Evolutionary conservation across 2,888 invertebrate genomes (phyloP).

Genomic region (Lasioglossum figueresi): DNA sequence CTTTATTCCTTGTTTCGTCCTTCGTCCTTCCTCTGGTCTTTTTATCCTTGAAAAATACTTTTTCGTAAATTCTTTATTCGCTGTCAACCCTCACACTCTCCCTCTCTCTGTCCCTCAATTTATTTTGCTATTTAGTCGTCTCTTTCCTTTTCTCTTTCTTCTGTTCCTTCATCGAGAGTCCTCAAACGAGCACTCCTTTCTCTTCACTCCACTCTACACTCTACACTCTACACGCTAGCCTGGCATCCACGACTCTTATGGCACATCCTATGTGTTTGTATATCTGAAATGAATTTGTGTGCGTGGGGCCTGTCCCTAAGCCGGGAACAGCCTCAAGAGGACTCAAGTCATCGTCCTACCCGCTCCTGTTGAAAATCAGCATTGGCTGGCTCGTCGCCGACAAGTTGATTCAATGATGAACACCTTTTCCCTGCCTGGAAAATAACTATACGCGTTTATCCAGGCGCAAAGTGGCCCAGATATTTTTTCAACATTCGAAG

Average conservation of each 20-base stretch:
- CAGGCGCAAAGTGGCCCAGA: conserved; percentile 39
- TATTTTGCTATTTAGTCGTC: conserved; percentile 19
- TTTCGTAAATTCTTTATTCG: neutral
- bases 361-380: conserved; percentile 66
- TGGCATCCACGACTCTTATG: conserved; percentile 49
- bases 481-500: conserved; percentile 30
- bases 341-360: conserved; percentile 63
- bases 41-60: neutral
- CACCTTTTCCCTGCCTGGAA: conserved; percentile 42
- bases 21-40: neutral
- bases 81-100: neutral
- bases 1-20: neutral
- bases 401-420: conserved; percentile 46
- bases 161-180: conserved; percentile 37
- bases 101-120: conserved; percentile 5
- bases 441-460: conserved; percentile 30
- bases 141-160: conserved; percentile 30
- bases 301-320: conserved; percentile 55
- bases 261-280: conserved; percentile 5
- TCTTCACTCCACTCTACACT: conserved; percentile 41
- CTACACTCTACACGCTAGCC: conserved; percentile 50
- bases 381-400: conserved; percentile 38
- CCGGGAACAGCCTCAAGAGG: conserved; percentile 70
- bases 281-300: conserved; percentile 30
- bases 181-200: conserved; percentile 52